Base-by-base conservation (phyloP, 2,113 vertebrate species). In the Steatornis caripensis region DNA sequence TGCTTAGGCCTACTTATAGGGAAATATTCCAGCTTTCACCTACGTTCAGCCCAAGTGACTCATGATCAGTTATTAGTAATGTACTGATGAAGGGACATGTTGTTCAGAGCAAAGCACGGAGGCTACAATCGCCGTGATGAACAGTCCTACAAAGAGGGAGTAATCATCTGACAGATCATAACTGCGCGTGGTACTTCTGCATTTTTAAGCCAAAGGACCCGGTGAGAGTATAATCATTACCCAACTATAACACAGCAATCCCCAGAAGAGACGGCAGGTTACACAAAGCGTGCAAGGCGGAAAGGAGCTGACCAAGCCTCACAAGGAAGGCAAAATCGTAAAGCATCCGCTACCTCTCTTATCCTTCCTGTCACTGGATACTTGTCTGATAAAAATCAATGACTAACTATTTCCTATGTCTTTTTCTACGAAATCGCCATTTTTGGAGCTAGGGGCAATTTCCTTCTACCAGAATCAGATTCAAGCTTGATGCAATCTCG, bases 21-120 rank as follows among this genome's bases (percentile, higher is more conserved):
- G 84, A 96, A 89, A 57, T 41, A 89, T 57, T 96, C 91, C 93
- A 96, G 81, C 45, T 95, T 96, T 82, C 89, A 91, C 69, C 86
- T 91, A 75, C 34, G 1, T 64, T 78, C 57, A 87, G 69, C 77
- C 51, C n/a, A 22, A 84, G 87, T 96, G 95, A 95, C 55, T 96
- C 93, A 96, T n/a, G 39, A 41, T 9, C 76, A 69, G 27, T 77
- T 64, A 76, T 74, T 88, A 74, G 43, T n/a, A 89, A 96, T 2
- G 39, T 8, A 71, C 51, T 1, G 45, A 76, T 41, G 61, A 94
- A 87, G 65, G 77, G 74, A 96, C 84, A 34, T 0, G 0, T 1
- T 75, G 91, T 93, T 91, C 95, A 83, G 65, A 94, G 84, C 48
- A 76, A 60, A 87, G 57, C 81, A 93, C 5, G 21, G 66, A 84